Evolutionary conservation across 2,888 invertebrate genomes (phyloP).

Genomic region (Cephus spinipes): DNA sequence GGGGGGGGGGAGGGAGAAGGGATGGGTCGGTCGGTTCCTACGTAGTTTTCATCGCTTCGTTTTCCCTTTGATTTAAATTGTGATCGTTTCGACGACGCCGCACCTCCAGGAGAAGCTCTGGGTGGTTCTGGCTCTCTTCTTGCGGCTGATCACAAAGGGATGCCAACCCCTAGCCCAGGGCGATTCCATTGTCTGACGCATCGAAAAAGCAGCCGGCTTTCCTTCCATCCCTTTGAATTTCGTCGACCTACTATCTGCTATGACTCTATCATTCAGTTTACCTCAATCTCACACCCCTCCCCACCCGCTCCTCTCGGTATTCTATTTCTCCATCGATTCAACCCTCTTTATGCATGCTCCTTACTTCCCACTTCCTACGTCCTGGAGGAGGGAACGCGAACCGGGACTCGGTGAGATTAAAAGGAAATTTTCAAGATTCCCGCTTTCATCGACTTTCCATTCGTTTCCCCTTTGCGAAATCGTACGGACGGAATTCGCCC

Average conservation of each 20-base stretch:
- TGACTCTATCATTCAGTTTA: background rate
- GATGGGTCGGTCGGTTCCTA: background rate
- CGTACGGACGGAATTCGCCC: background rate
- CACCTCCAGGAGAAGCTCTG: background rate
- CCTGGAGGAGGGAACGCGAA: background rate
- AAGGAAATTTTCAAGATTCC: background rate
- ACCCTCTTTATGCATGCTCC: background rate
- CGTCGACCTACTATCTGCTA: background rate
- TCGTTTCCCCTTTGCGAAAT: background rate
- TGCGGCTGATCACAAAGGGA: constrained; percentile 15
- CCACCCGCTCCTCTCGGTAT: background rate
- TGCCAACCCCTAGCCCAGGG: constrained; percentile 5
- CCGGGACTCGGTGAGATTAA: background rate
- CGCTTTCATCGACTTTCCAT: background rate
- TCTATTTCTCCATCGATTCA: background rate
- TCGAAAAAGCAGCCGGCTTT: constrained; percentile 9
- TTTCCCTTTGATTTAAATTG: constrained; percentile 45
- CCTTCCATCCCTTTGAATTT: background rate
- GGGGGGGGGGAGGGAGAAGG: background rate
- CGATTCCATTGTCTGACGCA: constrained; percentile 22
- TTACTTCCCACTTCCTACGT: background rate
- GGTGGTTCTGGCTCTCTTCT: background rate
- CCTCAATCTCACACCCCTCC: background rate
- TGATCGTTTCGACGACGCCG: constrained; percentile 30
- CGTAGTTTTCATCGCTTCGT: constrained; percentile 16